These are phyloP conservation scores for Lypha dubia DNA, from an alignment of 2,888 invertebrate genomes.

Conservation along the genomic window DNA sequence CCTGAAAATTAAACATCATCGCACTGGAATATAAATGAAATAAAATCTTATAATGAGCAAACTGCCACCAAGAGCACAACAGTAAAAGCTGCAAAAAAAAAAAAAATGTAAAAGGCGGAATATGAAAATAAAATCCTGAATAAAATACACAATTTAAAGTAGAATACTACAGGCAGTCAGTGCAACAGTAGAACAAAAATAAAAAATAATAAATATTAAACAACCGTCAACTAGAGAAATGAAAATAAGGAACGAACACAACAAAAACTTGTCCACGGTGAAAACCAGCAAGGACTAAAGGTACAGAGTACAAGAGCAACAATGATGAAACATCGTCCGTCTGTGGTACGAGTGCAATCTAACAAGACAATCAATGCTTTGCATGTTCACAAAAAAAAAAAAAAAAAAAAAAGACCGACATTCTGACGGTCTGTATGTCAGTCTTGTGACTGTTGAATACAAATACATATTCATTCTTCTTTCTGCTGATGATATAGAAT, in stretches of 20 bases:
- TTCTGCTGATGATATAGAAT: slow-evolving; percentile 5
- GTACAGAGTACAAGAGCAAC: slow-evolving; percentile 24
- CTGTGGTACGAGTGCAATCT: slow-evolving; percentile 19
- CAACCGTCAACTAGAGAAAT: slow-evolving; percentile 9
- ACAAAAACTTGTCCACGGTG: slow-evolving; percentile 14
- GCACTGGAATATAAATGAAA: not conserved
- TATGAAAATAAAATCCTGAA: slow-evolving; percentile 21
- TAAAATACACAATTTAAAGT: slow-evolving; percentile 23
- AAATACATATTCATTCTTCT: not conserved
- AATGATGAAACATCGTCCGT: slow-evolving; percentile 11
- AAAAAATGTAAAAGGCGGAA: slow-evolving; percentile 9
- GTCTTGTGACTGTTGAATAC: not conserved
- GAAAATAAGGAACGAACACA: not conserved
- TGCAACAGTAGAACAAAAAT: not conserved
- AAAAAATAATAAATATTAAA: not conserved
- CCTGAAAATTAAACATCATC: not conserved
- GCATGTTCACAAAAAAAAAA: no score
- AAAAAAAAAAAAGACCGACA: slow-evolving; percentile 12
- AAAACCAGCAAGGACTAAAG: slow-evolving; percentile 30
- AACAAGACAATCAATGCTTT: slow-evolving; percentile 24
- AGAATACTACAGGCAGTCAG: slow-evolving; percentile 12
- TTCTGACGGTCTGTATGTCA: slow-evolving; percentile 3
- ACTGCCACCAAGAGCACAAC: slow-evolving; percentile 6
- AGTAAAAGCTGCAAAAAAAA: not conserved
- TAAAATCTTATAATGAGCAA: slow-evolving; percentile 12